Percentiles rank a stretch among this genome's conserved stretches.
Conservation (phyloP, 2,113 vertebrate species). For the Myrmophylax atrothorax region DNA sequence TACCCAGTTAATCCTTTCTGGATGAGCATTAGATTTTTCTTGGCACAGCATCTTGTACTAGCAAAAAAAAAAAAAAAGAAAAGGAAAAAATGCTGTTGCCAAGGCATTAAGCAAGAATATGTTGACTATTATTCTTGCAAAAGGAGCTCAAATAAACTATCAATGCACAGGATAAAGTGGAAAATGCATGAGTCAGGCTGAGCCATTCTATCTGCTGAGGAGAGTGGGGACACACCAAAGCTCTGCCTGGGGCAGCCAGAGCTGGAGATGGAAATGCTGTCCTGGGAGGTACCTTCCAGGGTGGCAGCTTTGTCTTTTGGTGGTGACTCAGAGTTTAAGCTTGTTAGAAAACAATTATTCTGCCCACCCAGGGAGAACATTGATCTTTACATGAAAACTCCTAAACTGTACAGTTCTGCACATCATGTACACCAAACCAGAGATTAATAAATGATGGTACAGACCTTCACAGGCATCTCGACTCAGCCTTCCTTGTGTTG, state of each 20-base stretch:
- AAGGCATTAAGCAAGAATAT: slow-evolving; percentile 36
- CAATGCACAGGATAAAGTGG: not conserved
- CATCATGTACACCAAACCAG: not conserved
- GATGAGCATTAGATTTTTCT: slow-evolving; percentile 52
- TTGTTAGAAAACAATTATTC: slow-evolving; percentile 33
- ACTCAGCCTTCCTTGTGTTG: not conserved
- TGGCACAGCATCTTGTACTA: slow-evolving; percentile 17
- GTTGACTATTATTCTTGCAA: slow-evolving; percentile 14
- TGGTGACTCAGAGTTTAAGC: slow-evolving; percentile 12
- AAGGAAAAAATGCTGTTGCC: not conserved
- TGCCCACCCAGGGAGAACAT: not conserved
- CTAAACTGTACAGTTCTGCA: not conserved
- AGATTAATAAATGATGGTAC: not conserved
- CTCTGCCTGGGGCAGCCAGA: not conserved
- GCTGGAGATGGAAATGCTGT: not conserved
- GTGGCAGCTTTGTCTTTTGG: not conserved
- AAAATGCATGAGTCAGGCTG: not conserved
- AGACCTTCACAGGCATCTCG: not conserved
- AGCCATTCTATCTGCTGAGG: not conserved
- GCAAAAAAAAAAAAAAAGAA: not conserved
- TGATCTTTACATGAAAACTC: slow-evolving; percentile 35
- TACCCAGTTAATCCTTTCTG: slow-evolving; percentile 60
- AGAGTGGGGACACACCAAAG: not conserved
- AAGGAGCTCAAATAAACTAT: slow-evolving; percentile 20
- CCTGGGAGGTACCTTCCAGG: not conserved